Conservation (phyloP, 1,140 invertebrate species). For the Temnothorax curvispinosus region DNA sequence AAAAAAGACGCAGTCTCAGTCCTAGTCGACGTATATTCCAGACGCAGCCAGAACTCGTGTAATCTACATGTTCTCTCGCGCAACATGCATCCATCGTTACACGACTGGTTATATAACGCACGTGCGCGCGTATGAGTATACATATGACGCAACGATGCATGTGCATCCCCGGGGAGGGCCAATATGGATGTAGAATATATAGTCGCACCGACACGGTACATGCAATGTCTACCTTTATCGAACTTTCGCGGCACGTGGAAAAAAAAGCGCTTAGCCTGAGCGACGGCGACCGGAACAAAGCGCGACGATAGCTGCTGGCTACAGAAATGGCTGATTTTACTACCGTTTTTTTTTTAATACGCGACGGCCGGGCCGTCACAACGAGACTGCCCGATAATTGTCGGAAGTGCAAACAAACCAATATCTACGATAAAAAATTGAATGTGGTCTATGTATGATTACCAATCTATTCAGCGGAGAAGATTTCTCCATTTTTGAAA, state of each 20-base stretch:
- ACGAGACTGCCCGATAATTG: constrained; percentile 13
- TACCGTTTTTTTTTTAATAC: not conserved
- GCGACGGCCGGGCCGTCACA: not conserved
- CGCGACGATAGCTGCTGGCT: constrained; percentile 17
- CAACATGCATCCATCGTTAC: constrained; percentile 71
- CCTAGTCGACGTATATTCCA: constrained; percentile 21
- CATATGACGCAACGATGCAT: constrained; percentile 20
- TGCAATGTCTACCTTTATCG: constrained; percentile 49
- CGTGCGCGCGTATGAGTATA: too few relatives aligned
- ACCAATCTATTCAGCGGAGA: not conserved
- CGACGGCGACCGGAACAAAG: not conserved
- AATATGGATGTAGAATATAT: constrained; percentile 54
- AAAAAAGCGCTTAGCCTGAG: constrained; percentile 32
- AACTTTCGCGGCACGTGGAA: constrained; percentile 4
- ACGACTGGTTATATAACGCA: constrained; percentile 73
- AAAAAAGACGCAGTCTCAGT: constrained; percentile 24
- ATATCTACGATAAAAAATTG: not conserved
- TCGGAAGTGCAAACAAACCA: constrained; percentile 1
- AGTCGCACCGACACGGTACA: constrained; percentile 33
- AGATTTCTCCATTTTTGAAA: constrained; percentile 6
- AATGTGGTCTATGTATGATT: not conserved
- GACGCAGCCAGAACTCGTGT: constrained; percentile 50
- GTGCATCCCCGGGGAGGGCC: not conserved
- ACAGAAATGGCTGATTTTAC: not conserved
- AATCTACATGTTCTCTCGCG: constrained; percentile 66